Evolutionary conservation across 1,140 invertebrate genomes (phyloP).

Genomic region (Eriocheir sinensis): DNA sequence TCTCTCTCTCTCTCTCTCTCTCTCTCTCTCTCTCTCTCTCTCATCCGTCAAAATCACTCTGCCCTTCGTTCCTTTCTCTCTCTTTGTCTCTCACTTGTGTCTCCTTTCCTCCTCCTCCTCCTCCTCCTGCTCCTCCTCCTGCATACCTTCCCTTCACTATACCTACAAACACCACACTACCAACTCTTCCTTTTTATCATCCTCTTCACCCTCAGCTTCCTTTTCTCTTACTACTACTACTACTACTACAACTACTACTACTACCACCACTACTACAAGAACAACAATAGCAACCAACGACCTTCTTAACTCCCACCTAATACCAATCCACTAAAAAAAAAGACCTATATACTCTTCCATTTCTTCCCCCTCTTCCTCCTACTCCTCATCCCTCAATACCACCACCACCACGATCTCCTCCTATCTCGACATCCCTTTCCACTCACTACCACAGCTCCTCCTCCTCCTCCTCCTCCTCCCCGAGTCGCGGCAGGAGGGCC

Average conservation of each 20-base stretch:
- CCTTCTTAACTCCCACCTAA: too few relatives aligned
- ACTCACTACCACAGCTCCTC: too few relatives aligned
- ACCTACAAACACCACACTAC: neutral
- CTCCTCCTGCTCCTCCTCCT: neutral
- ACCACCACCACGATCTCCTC: neutral
- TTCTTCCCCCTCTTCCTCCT: neutral
- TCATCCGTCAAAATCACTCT: neutral
- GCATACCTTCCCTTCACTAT: neutral
- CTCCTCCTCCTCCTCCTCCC: conserved; percentile 42
- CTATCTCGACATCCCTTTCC: neutral
- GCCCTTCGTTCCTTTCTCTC: neutral
- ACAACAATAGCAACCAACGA: neutral
- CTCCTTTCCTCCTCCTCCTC: neutral
- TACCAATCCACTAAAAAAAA: too few relatives aligned
- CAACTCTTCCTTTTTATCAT: neutral
- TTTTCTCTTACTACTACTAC: neutral
- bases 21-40: neutral
- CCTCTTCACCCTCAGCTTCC: neutral
- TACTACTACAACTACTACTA: conserved; percentile 5
- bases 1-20: neutral
- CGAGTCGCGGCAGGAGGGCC: conserved; percentile 34
- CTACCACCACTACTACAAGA: neutral
- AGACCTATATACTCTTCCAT: too few relatives aligned
- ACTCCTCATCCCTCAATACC: neutral
- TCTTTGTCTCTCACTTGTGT: neutral